Evolutionary conservation across 23 tunicate genomes (phyloP).

Genomic region (Ascidia mentula): DNA sequence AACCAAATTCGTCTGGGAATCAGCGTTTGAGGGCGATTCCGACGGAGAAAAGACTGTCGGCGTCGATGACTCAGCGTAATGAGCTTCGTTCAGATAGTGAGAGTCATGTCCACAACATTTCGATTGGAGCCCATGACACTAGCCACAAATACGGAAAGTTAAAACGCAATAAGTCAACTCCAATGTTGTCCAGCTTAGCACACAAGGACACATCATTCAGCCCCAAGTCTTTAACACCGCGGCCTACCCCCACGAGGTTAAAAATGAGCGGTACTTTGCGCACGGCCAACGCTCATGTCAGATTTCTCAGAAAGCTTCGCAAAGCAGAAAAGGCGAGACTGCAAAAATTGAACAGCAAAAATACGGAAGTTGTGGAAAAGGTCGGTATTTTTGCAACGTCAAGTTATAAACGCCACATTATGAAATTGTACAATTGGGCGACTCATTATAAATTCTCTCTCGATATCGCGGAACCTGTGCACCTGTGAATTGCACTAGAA

Average conservation of each 20-base stretch:
- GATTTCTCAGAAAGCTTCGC: background rate
- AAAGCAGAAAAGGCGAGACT: background rate
- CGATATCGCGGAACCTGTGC: too few species aligned
- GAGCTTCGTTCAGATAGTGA: constrained; percentile 4
- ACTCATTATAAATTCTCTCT: too few species aligned
- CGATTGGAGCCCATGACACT: background rate
- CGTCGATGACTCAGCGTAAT: background rate
- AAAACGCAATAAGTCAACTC: background rate
- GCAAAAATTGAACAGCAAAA: background rate
- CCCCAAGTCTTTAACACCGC: background rate
- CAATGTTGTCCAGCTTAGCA: background rate
- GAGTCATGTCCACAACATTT: background rate
- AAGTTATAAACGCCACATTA: too few species aligned
- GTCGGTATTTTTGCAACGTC: background rate
- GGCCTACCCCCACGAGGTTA: background rate
- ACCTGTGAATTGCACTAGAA: too few species aligned
- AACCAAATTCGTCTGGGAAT: background rate
- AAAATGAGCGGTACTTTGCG: background rate
- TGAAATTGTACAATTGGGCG: too few species aligned
- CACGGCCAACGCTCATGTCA: background rate
- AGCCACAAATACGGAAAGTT: background rate
- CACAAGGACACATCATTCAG: background rate
- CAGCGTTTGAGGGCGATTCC: background rate
- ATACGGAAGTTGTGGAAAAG: background rate
- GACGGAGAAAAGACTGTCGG: too few species aligned